A percentile compares a stretch with the other conserved stretches of the same genome.
phyloP scores from a whole-genome alignment of 2,797 vertebrate genomes.

The Echeneis naucrates region DNA sequence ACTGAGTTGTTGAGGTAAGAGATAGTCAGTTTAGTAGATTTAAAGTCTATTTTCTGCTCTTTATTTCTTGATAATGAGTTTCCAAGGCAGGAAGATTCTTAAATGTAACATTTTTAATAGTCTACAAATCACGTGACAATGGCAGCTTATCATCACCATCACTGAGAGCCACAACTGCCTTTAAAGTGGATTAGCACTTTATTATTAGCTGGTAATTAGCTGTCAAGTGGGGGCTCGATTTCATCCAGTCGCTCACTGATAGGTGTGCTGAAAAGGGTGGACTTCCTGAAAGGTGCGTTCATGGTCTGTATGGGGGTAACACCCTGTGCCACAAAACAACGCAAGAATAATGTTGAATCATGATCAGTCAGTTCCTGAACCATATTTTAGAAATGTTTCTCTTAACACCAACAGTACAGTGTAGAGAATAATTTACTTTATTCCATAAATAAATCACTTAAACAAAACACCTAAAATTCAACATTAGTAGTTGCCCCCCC shows the following conservation, averaged over 20 bases:
- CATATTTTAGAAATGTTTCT: too few relatives aligned
- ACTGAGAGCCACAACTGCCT: background rate
- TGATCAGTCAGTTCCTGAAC: background rate
- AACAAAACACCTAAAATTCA: background rate
- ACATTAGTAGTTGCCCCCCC: background rate
- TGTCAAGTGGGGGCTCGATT: constrained; percentile 46
- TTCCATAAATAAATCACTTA: background rate
- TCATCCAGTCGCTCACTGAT: constrained; percentile 73
- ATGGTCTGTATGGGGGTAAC: constrained; percentile 49
- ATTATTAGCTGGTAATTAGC: constrained; percentile 30
- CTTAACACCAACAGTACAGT: background rate
- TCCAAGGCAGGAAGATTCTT: background rate
- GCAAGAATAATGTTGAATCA: background rate
- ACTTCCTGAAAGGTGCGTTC: constrained; percentile 79
- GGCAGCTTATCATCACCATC: background rate
- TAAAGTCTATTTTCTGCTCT: background rate
- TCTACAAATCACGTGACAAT: background rate
- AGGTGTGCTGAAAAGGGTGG: constrained; percentile 79
- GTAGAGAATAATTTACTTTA: background rate
- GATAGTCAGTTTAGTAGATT: constrained; percentile 9
- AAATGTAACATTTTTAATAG: background rate
- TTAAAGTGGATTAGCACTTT: constrained; percentile 11
- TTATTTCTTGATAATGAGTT: background rate
- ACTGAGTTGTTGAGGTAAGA: background rate
- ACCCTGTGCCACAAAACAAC: constrained; percentile 73